A percentile compares a stretch with the other conserved stretches of the same genome.
These are phyloP conservation scores for Callionymus lyra DNA, from an alignment of 2,113 vertebrate genomes.

Conservation along the genomic window DNA sequence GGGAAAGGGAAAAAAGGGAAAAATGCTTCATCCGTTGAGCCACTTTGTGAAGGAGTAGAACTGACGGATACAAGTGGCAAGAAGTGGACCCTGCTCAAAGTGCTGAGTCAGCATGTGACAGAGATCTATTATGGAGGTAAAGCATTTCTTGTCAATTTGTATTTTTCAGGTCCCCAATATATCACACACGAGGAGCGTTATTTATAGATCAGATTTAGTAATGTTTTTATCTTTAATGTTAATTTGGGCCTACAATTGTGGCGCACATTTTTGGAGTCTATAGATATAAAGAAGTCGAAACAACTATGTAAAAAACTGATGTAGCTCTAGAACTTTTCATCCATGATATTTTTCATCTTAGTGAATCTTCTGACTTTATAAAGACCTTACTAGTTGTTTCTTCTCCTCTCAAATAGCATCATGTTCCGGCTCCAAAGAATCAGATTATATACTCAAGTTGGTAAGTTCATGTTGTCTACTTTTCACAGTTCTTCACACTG, in stretches of 20 bases:
- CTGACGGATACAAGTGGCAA: slow-evolving; percentile 59
- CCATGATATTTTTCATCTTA: too few species aligned
- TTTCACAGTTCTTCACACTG: neutral
- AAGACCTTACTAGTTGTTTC: neutral
- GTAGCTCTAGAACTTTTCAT: too few species aligned
- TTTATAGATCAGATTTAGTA: neutral
- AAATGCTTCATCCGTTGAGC: slow-evolving; percentile 35
- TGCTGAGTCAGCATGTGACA: slow-evolving; percentile 44
- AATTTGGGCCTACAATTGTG: too few species aligned
- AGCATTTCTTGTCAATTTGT: neutral
- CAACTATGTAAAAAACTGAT: too few species aligned
- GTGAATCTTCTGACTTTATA: too few species aligned
- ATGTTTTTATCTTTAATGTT: too few species aligned
- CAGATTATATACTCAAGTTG: slow-evolving; percentile 61
- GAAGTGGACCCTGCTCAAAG: slow-evolving; percentile 59
- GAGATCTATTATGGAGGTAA: slow-evolving; percentile 65
- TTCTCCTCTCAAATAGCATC: slow-evolving; percentile 30
- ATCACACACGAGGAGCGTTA: too few species aligned
- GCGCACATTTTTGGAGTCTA: too few species aligned
- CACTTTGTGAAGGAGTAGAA: slow-evolving; percentile 51
- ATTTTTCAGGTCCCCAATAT: too few species aligned
- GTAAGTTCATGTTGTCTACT: slow-evolving; percentile 30
- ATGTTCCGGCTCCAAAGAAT: slow-evolving; percentile 28
- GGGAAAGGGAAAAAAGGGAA: slow-evolving; percentile 32
- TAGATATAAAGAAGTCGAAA: too few species aligned